phyloP scores from a whole-genome alignment of 2,797 vertebrate species.

The Chanos chanos region DNA sequence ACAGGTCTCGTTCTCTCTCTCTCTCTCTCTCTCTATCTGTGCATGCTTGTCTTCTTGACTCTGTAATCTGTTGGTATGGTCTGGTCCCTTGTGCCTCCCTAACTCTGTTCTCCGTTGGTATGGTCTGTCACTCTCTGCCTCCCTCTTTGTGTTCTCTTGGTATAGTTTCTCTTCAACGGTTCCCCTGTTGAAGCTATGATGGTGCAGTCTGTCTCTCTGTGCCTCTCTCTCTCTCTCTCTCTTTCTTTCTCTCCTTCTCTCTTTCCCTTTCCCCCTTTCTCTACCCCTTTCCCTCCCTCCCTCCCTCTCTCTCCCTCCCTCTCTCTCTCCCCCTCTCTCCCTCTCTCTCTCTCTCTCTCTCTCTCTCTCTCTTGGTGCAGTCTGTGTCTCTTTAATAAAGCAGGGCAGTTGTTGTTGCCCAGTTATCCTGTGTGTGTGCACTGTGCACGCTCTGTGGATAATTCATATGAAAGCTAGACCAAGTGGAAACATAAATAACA shows the following conservation, averaged over 20 bases:
- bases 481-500: constrained; percentile 79
- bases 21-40: neutral
- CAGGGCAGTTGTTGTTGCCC: constrained; percentile 61
- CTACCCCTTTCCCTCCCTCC: neutral
- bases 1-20: neutral
- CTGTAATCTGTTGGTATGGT: constrained; percentile 18
- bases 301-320: neutral
- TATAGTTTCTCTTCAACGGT: constrained; percentile 11
- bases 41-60: no score
- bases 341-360: neutral
- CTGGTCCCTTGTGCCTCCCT: neutral
- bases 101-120: constrained; percentile 42
- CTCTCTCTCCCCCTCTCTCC: neutral
- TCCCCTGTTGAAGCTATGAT: no score
- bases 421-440: constrained; percentile 67
- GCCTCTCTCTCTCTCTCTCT: neutral
- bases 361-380: constrained; percentile 1
- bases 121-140: neutral
- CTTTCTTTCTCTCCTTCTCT: constrained; percentile 36
- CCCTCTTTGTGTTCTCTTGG: constrained; percentile 46
- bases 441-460: constrained; percentile 73
- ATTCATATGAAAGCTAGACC: constrained; percentile 74
- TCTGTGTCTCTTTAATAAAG: constrained; percentile 44
- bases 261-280: neutral
- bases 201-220: neutral